Percentiles rank a stretch among this genome's conserved stretches.
phyloP scores from a whole-genome alignment of 2,888 invertebrate species.

The Erebia epiphron region DNA sequence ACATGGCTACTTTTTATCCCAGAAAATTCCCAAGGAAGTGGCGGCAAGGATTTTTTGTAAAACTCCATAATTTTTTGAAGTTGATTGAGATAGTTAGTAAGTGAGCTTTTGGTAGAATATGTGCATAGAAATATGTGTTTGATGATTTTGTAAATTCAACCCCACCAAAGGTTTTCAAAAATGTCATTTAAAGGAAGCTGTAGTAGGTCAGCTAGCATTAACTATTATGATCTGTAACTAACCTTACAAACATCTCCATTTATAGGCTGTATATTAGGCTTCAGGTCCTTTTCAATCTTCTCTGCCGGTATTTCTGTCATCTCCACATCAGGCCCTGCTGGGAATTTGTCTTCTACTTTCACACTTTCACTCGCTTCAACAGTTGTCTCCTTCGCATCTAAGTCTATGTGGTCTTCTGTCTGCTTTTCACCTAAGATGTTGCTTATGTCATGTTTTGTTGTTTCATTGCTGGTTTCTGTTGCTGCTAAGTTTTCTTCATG shows the following conservation, averaged over 20 bases:
- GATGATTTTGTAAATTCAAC: too few relatives aligned
- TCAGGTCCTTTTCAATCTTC: slow-evolving; percentile 56
- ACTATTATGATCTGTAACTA: slow-evolving; percentile 17
- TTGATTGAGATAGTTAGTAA: too few relatives aligned
- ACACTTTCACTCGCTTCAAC: slow-evolving; percentile 36
- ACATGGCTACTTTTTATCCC: too few relatives aligned
- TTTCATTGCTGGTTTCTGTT: slow-evolving; percentile 30
- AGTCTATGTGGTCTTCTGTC: slow-evolving; percentile 7
- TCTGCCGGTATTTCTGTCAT: slow-evolving; percentile 57
- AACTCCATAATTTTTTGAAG: too few relatives aligned
- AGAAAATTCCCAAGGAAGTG: too few relatives aligned
- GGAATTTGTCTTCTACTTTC: slow-evolving; percentile 42
- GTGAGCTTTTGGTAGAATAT: too few relatives aligned
- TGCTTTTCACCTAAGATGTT: slow-evolving; percentile 19
- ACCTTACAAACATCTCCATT: slow-evolving; percentile 74
- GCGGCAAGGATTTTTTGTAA: too few relatives aligned
- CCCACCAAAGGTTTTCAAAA: too few relatives aligned
- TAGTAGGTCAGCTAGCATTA: not conserved
- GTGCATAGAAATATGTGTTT: too few relatives aligned
- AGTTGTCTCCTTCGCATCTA: slow-evolving; percentile 28
- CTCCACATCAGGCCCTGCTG: slow-evolving; percentile 53
- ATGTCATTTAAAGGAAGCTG: too few relatives aligned
- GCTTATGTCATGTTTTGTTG: slow-evolving; percentile 23
- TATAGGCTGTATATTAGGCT: slow-evolving; percentile 56
- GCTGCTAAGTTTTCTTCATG: slow-evolving; percentile 40